Conservation (phyloP, 2,888 invertebrate species). For the Pammene fasciana region DNA sequence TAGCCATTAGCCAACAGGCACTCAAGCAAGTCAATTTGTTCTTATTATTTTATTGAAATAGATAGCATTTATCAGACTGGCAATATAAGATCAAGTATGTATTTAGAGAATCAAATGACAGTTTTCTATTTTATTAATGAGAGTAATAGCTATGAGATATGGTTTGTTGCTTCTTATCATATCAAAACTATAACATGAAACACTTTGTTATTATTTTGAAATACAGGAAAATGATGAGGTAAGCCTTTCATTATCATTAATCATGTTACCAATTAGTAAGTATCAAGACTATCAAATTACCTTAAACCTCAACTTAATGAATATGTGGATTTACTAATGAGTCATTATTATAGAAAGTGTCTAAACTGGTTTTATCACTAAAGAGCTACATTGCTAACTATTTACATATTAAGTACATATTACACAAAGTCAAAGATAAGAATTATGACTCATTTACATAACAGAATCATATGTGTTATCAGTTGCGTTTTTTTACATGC, state of each 20-base stretch:
- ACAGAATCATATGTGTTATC: neutral
- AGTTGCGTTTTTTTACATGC: neutral
- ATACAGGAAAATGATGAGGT: neutral
- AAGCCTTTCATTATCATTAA: neutral
- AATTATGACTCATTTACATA: constrained; percentile 3
- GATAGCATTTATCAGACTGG: too few species aligned
- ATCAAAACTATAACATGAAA: too few species aligned
- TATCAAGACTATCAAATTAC: too few species aligned
- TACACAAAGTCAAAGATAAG: neutral
- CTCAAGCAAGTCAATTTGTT: neutral
- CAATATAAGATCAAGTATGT: too few species aligned
- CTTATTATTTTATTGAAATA: too few species aligned
- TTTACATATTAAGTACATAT: constrained; percentile 4
- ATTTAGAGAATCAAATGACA: too few species aligned
- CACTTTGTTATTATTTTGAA: too few species aligned
- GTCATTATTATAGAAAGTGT: constrained; percentile 15
- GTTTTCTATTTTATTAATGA: too few species aligned
- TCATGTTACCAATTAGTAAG: neutral
- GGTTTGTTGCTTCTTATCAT: too few species aligned
- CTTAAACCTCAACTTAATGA: neutral
- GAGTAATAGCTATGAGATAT: too few species aligned
- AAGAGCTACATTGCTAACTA: neutral
- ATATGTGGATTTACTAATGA: neutral
- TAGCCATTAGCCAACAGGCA: constrained; percentile 32
- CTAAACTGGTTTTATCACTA: constrained; percentile 4